phyloP scores from a whole-genome alignment of 2,797 vertebrate species.

The Notamacropus eugenii region DNA sequence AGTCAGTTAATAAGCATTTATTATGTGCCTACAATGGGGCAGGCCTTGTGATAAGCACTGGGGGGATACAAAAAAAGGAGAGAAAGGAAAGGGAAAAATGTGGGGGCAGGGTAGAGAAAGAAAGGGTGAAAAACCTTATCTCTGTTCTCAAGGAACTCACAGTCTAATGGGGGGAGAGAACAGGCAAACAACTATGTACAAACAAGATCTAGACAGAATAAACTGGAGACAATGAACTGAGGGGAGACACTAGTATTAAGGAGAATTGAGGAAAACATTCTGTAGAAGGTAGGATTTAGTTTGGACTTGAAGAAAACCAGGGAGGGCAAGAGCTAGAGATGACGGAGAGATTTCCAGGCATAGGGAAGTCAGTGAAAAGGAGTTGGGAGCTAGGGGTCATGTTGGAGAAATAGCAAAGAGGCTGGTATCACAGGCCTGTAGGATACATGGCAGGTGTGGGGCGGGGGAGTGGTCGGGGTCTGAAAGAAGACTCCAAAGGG shows the following conservation, averaged over 20 bases:
- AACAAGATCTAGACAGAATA: not conserved
- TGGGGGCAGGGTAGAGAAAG: not conserved
- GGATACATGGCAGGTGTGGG: not conserved
- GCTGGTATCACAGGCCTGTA: not conserved
- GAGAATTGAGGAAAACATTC: not conserved
- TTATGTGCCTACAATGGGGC: not conserved
- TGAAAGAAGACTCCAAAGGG: not conserved
- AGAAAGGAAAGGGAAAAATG: not conserved
- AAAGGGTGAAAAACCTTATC: not conserved
- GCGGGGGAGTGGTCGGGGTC: not conserved
- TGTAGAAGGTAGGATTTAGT: not conserved
- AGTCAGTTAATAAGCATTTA: not conserved
- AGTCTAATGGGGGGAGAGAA: not conserved
- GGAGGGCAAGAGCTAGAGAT: not conserved
- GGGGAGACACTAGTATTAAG: not conserved
- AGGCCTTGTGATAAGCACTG: not conserved
- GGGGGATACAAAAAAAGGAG: not conserved
- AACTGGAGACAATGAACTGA: not conserved
- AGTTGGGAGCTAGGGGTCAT: not conserved
- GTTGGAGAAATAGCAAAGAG: not conserved
- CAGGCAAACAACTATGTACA: not conserved
- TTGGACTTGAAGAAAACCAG: not conserved
- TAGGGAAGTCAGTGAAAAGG: not conserved
- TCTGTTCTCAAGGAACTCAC: not conserved
- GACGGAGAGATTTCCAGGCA: not conserved